Base-by-base conservation (phyloP, 2,888 invertebrate species). In the Lepetodrilus schrolli region DNA sequence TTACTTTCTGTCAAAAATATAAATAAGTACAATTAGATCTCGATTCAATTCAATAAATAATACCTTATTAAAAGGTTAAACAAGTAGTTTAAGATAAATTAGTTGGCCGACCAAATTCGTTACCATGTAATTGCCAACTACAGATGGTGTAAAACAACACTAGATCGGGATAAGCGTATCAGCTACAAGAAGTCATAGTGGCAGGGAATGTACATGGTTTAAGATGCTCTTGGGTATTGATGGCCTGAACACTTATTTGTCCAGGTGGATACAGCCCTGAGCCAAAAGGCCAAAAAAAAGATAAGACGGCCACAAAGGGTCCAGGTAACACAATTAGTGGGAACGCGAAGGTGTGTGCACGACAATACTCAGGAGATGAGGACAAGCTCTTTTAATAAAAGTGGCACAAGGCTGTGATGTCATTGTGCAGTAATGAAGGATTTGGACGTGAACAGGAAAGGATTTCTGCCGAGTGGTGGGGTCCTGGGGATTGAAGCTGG, bases 331-430 rank as follows among this genome's bases (percentile, higher is more conserved):
- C 58, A 58, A 58, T 30, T 30, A 58, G 26, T 20, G n/a, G 10
- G 58, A 34, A 34, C 13, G 17, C 26, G 58, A 30, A 34, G 30
- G 58, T 30, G n/a, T 4, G 30, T 26, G 17, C 58, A 23, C 26
- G 26, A 58, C 58, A n/a, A 13, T 7, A 58, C 13, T 26, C 26
- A 58, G 58, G 30, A 30, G n/a, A 23, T 30, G n/a, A 58, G 30
- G 34, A 58, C 58, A 30, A 58, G 58, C n/a, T 58, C 30, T n/a
- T 58, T 58, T 58, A 58, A 30, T 58, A n/a, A 58, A 58, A 58
- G 30, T 58, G 58, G 58, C 58, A 58, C 58, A 58, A 30, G 58
- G 58, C 34, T 58, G 58, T 58, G 58, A 58, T 26, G 58, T 58
- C 26, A 58, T 30, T 34, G 30, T 58, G 34, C 26, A 34, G 26